Base-by-base conservation (phyloP, 1,140 invertebrate species). In the Aphelenchoides besseyi region DNA sequence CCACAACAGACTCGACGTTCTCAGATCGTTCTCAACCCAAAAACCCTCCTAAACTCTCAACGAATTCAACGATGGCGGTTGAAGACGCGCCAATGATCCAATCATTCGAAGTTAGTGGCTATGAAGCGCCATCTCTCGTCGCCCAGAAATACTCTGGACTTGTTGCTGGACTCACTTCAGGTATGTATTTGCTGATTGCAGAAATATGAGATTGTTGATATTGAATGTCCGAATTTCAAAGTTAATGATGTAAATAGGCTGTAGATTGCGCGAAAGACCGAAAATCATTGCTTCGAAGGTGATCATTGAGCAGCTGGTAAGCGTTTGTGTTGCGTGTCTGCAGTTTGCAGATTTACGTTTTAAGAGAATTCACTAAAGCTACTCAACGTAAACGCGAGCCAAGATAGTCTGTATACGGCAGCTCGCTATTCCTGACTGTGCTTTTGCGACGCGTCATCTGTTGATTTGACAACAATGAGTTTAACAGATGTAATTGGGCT, bases 131-230 rank as follows among this genome's bases (percentile, higher is more conserved):
- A 12, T 16, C 41, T 12, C 41, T 26, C 26, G n/a, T n/a, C 59
- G 59, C n/a, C n/a, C 59, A 61, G n/a, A n/a, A 30, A 36, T 61
- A 61, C 30, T 16, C 59, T n/a, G 28, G 30, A n/a, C 28, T 52
- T 2, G 30, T 61, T 26, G 59, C 59, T n/a, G 59, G 59, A 61
- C 2, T 61, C 30, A 36, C 59, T 18, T 61, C 59, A n/a, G 59
- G 59, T 61, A 61, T 1, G 2, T 61, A n/a, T 2, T 59, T 59
- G 8, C 23, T 59, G 18, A 23, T 9, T 61, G 18, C 23, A 16
- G 41, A 48, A 48, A 12, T 48, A 23, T 12, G 41, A 23, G 41
- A 48, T 48, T 23, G 41, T 16, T 48, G 41, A 23, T 12, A 48
- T 12, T 48, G 41, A 23, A 48, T 23, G 41, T 12, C 12, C 12